A percentile compares a stretch with the other conserved stretches of the same genome.
Evolutionary conservation across 2,888 invertebrate species (phyloP).

Genomic region (Anoncus sp.): DNA sequence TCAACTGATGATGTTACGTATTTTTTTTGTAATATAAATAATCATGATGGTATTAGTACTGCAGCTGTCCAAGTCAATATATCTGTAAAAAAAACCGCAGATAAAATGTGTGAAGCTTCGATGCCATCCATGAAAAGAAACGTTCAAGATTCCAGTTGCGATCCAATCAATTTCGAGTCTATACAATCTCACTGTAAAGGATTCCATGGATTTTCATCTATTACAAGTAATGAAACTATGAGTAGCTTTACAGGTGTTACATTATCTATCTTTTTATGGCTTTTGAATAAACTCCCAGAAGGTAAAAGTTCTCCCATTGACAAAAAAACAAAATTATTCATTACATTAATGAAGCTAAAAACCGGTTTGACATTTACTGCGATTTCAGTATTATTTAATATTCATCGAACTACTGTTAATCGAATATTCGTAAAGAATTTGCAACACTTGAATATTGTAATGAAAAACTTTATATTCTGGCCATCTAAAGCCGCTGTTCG

Average conservation of each 20-base stretch:
- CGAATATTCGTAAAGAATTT: slow-evolving; percentile 51
- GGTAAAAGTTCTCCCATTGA: slow-evolving; percentile 38
- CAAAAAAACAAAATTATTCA: slow-evolving; percentile 64
- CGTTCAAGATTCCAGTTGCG: slow-evolving; percentile 49
- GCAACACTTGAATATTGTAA: slow-evolving; percentile 40
- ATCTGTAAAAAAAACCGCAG: slow-evolving; percentile 21
- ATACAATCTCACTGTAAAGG: slow-evolving; percentile 29
- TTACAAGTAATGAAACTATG: slow-evolving; percentile 44
- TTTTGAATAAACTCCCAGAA: slow-evolving; percentile 56
- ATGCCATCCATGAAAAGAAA: slow-evolving; percentile 35
- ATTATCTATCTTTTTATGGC: slow-evolving; percentile 54
- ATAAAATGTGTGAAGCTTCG: slow-evolving; percentile 14
- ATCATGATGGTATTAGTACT: slow-evolving; percentile 17
- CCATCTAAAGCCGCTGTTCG: slow-evolving; percentile 59
- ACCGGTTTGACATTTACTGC: slow-evolving; percentile 56
- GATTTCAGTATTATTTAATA: slow-evolving; percentile 51
- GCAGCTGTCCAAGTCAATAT: slow-evolving; percentile 46
- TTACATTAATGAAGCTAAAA: slow-evolving; percentile 65
- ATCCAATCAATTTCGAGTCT: slow-evolving; percentile 40
- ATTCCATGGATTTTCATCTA: slow-evolving; percentile 47
- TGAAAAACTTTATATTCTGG: slow-evolving; percentile 66
- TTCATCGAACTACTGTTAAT: slow-evolving; percentile 52
- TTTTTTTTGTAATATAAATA: slow-evolving; percentile 21
- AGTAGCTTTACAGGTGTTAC: slow-evolving; percentile 58
- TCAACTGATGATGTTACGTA: slow-evolving; percentile 1